These are phyloP conservation scores for Conger conger DNA, from an alignment of 2,113 vertebrate genomes.

Conservation along the genomic window DNA sequence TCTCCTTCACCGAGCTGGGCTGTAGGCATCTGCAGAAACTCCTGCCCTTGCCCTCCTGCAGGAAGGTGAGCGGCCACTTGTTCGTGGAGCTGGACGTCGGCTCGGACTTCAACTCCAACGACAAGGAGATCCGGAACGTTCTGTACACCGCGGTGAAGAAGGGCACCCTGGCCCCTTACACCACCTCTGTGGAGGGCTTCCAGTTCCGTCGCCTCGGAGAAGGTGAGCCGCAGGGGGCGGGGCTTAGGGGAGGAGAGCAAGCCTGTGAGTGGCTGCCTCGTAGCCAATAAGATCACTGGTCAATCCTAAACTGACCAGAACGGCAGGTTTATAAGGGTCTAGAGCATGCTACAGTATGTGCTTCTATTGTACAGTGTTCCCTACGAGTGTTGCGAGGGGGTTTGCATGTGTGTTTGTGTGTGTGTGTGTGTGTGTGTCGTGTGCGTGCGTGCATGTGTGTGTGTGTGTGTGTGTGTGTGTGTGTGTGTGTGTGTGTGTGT, in stretches of 20 bases:
- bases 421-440: background rate
- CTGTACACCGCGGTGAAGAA: slow-evolving; percentile 72
- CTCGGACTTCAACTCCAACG: slow-evolving; percentile 74
- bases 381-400: background rate
- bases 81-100: slow-evolving; percentile 90
- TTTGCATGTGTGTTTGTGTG: background rate
- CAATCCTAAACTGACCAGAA: background rate
- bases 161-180: slow-evolving; percentile 79
- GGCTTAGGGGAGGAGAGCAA: background rate
- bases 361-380: background rate
- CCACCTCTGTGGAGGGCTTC: slow-evolving; percentile 79
- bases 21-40: background rate
- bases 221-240: slow-evolving; percentile 65
- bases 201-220: slow-evolving; percentile 82
- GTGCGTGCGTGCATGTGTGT: background rate
- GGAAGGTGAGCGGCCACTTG: slow-evolving; percentile 72
- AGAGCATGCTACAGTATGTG: background rate
- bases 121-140: slow-evolving; percentile 75
- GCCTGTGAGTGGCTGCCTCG: background rate
- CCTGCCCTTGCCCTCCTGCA: slow-evolving; percentile 41
- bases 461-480: background rate
- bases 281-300: background rate
- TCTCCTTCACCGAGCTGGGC: background rate
- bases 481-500: slow-evolving; percentile 1
- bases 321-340: background rate